Base-by-base conservation (phyloP, 2,888 invertebrate genomes). In the Drosophila multiciliata region DNA sequence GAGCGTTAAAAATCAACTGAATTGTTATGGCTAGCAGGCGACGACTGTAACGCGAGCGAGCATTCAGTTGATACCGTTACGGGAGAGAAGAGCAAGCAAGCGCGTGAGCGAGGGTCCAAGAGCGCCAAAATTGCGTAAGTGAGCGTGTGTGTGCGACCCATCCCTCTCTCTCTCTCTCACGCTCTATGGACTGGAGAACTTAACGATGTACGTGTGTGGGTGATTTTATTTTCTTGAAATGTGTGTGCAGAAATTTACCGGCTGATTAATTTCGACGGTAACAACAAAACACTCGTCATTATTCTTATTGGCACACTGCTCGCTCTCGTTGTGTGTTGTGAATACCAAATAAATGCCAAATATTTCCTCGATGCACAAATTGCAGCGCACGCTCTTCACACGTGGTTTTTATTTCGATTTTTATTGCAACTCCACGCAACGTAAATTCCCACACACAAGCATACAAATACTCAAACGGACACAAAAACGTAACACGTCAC, bases 381-480 rank as follows among this genome's bases (percentile, higher is more conserved):
- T 74, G 66, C 82, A 73, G 54, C 58, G 61, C 64, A 75, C 59
- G 45, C 75, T 73, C 54, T 69, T 71, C 75, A 73, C 84, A 83
- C 81, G 89, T 83, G 83, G 80, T 86, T 83, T 55, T 59, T 50
- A 36, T 26, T 32, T 52, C 12, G 73, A 59, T 63, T 63, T 60
- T 59, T 60, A 87, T 69, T 84, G 87, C 89, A 87, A 89, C 89
- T 87, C 84, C 87, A 87, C 80, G 80, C 76, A 79, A 75, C 71
- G 72, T 54, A 80, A 82, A 89, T 85, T 89, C 88, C 88, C 82
- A 69, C 70, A 78, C 20, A 66, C 58, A 66, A 40, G 49, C 64
- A 68, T 65, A 57, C 57, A 68, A 68, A 70, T 62, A 67, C 77
- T 67, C 66, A 59, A 49, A 57, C 49, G 62, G 17, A 45, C 67